phyloP scores from a whole-genome alignment of 2,888 invertebrate species.

The Acleris literana region DNA sequence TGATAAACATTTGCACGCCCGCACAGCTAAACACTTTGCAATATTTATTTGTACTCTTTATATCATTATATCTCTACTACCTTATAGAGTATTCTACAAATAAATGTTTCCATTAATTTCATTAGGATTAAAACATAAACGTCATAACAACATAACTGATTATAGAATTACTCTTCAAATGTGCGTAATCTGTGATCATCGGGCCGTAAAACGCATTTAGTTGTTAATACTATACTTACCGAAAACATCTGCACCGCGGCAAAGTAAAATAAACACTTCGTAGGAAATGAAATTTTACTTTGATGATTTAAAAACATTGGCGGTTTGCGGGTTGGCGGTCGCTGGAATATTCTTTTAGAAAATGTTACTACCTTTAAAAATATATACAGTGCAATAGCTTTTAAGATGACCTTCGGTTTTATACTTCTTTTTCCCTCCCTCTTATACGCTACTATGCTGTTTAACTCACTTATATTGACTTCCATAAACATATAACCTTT shows the following conservation, averaged over 20 bases:
- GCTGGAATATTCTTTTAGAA: slow-evolving; percentile 17
- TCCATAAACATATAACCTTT: no score
- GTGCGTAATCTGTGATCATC: slow-evolving; percentile 40
- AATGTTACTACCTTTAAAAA: neutral
- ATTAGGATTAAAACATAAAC: no score
- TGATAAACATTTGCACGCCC: no score
- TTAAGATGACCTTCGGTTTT: neutral
- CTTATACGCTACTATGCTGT: no score
- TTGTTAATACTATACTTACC: slow-evolving; percentile 20
- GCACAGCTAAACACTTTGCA: no score
- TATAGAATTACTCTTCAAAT: slow-evolving; percentile 30
- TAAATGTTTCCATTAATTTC: no score
- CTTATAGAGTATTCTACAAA: no score
- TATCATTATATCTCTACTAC: no score
- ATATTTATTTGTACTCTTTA: no score
- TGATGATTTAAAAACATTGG: slow-evolving; percentile 31
- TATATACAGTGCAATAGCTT: neutral
- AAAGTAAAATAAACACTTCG: slow-evolving; percentile 40
- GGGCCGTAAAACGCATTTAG: slow-evolving; percentile 40
- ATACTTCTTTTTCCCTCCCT: no score
- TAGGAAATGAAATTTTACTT: slow-evolving; percentile 38
- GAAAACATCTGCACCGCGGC: slow-evolving; percentile 29
- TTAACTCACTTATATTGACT: no score
- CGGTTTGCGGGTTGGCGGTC: slow-evolving; percentile 12
- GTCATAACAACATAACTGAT: neutral